Base-by-base conservation (phyloP, 2,888 invertebrate species). In the Tanypteryx hageni region DNA sequence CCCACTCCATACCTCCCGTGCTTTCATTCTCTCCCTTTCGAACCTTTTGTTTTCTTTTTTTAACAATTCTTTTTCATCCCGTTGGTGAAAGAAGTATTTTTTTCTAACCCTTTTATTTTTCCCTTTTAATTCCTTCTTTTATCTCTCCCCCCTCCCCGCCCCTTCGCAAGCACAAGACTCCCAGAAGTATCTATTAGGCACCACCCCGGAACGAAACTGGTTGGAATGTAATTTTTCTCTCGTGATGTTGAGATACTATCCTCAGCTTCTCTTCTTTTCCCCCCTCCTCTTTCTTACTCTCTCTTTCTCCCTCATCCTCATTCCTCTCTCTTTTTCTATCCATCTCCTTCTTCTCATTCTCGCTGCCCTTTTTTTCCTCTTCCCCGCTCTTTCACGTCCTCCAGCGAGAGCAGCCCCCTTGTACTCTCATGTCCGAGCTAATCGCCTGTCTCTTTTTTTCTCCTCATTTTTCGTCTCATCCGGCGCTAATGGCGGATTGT, bases 201-300 rank as follows among this genome's bases (percentile, higher is more conserved):
- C 61, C 86, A 61, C 59, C 61, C 59, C 61, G 86, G 86, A 86
- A 86, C 86, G 61, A 86, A 86, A 61, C 61, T n/a, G 27, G 61
- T 57, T 27, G 86, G 86, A 86, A 86, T 86, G 86, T n/a, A 61
- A 86, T 86, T 86, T 61, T 86, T 61, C 61, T 86, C 58, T 83
- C 56, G 83, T 83, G 83, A 57, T 83, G 83, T 31, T 31, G n/a
- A 22, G 86, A 86, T 86, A 10, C 86, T 86, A 86, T 86, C 85
- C 85, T 61, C 76, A 27, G 76, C 27, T 83, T 9, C 83, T 44
- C 56, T 16, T n/a, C 18, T n/a, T n/a, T n/a, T 18, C 9, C 59
- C 27, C 27, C 59, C 59, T 85, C 59, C 85, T 59, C n/a, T 22
- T 22, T 58, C 22, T 86, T 59, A 9, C 31, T 31, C n/a, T 81